These are phyloP conservation scores for Euclidia mi DNA, from an alignment of 2,888 invertebrate genomes.

Conservation along the genomic window DNA sequence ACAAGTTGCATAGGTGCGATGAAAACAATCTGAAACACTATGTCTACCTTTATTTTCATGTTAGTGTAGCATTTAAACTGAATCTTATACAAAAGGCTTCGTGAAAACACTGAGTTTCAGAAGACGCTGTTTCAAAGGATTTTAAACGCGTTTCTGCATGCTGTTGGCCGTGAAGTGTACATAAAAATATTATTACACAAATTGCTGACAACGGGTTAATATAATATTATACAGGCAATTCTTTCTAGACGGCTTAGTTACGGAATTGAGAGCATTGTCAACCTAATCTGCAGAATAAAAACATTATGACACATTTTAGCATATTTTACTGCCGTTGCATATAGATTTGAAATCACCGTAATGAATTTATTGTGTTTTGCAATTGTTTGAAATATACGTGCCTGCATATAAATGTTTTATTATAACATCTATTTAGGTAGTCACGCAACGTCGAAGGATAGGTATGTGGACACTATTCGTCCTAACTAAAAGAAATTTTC, in stretches of 20 bases:
- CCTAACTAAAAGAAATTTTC: no score
- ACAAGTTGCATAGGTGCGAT: not conserved
- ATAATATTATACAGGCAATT: slow-evolving; percentile 21
- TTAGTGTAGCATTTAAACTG: slow-evolving; percentile 5
- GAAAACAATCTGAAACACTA: not conserved
- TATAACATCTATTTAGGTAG: not conserved
- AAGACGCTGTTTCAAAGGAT: not conserved
- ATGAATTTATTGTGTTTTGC: slow-evolving; percentile 9
- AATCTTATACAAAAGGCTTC: slow-evolving; percentile 17
- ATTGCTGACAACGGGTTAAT: slow-evolving; percentile 30
- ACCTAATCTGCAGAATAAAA: slow-evolving; percentile 6
- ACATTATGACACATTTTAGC: slow-evolving; percentile 9
- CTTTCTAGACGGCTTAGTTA: slow-evolving; percentile 23
- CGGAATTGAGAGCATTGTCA: slow-evolving; percentile 21
- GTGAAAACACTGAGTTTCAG: not conserved
- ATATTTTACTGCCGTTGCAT: slow-evolving; percentile 11
- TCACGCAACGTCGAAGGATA: not conserved
- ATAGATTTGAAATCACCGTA: slow-evolving; percentile 10
- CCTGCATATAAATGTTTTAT: not conserved
- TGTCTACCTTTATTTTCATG: slow-evolving; percentile 3
- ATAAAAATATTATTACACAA: slow-evolving; percentile 41
- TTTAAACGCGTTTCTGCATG: slow-evolving; percentile 30
- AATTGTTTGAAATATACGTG: slow-evolving; percentile 9
- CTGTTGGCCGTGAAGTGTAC: slow-evolving; percentile 37
- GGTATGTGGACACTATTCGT: no score